Percentiles rank a stretch among this genome's conserved stretches.
phyloP scores from a whole-genome alignment of 1,140 invertebrate genomes.

The Linepithema humile region DNA sequence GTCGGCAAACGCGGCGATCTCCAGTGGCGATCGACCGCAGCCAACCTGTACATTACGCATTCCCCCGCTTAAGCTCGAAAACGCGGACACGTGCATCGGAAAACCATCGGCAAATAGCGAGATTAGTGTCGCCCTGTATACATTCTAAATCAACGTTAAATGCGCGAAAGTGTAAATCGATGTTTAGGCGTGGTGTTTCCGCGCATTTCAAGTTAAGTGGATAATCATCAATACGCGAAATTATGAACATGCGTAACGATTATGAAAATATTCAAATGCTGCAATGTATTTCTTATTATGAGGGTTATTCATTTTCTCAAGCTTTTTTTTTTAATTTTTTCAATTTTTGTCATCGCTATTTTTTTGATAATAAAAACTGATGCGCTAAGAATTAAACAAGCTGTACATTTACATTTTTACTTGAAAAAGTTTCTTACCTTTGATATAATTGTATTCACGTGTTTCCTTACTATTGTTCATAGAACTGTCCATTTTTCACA shows the following conservation, averaged over 20 bases:
- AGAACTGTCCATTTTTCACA: too few species aligned
- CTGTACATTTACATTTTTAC: too few species aligned
- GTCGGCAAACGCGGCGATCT: slow-evolving; percentile 53
- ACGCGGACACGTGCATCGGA: slow-evolving; percentile 41
- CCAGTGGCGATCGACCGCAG: slow-evolving; percentile 24
- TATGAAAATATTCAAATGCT: background rate
- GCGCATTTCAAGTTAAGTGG: background rate
- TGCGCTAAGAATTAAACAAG: background rate
- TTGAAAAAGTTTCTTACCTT: too few species aligned
- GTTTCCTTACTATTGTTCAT: too few species aligned
- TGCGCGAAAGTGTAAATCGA: slow-evolving; percentile 16
- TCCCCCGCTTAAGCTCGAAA: slow-evolving; percentile 15
- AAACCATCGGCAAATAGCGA: slow-evolving; percentile 52
- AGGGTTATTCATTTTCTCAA: background rate
- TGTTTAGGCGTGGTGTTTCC: background rate
- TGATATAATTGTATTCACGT: too few species aligned
- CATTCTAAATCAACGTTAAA: slow-evolving; percentile 37
- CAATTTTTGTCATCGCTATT: background rate
- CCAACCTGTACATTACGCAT: slow-evolving; percentile 28
- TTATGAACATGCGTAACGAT: background rate
- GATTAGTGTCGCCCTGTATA: slow-evolving; percentile 38
- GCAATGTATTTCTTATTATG: background rate
- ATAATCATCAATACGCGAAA: background rate
- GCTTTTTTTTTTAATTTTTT: background rate
- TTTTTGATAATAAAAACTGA: background rate